phyloP scores from a whole-genome alignment of 2,888 invertebrate genomes.

The Papilio protenor region DNA sequence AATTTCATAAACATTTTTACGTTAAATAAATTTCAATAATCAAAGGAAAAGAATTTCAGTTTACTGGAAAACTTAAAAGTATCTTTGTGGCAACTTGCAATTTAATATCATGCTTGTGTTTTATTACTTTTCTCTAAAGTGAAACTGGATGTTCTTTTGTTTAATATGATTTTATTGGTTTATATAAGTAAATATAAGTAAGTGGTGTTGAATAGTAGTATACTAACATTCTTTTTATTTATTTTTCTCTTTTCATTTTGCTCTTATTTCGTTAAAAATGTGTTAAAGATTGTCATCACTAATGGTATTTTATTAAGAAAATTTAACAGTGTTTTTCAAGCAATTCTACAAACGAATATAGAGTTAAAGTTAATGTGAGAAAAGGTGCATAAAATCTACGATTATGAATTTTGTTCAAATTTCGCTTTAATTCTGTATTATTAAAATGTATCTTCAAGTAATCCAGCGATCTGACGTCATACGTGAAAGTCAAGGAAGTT shows the following conservation, averaged over 20 bases:
- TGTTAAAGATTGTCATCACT: too few species aligned
- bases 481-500: background rate
- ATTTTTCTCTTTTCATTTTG: background rate
- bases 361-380: too few species aligned
- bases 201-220: background rate
- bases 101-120: background rate
- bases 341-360: too few species aligned
- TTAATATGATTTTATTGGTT: background rate
- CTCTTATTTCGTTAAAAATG: too few species aligned
- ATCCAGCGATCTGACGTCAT: background rate
- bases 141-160: background rate
- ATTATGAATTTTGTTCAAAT: too few species aligned
- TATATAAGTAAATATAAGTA: background rate
- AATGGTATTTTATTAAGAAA: too few species aligned
- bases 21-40: background rate
- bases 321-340: too few species aligned
- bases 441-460: background rate
- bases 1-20: background rate
- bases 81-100: background rate
- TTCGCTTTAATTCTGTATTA: background rate
- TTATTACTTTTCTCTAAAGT: background rate
- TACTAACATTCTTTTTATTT: background rate
- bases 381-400: too few species aligned
- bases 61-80: background rate
- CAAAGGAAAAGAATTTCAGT: background rate